Conservation (phyloP, 2,797 vertebrate genomes). For the Melanotaenia nigrans region DNA sequence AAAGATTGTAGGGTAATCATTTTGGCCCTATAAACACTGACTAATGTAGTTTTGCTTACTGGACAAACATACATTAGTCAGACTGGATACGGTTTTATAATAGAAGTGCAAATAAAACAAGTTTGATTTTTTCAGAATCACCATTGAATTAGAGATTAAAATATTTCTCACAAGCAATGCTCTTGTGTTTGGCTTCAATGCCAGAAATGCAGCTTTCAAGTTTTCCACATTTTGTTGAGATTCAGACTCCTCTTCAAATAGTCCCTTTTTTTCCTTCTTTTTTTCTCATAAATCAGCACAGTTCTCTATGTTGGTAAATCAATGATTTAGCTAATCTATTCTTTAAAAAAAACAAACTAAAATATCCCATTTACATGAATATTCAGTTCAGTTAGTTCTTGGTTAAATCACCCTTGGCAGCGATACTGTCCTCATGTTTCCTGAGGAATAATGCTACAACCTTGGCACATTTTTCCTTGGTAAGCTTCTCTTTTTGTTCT, state of each 20-base stretch:
- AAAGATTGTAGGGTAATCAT: conserved; percentile 61
- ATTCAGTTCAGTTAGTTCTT: neutral
- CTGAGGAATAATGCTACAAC: neutral
- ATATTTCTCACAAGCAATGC: conserved; percentile 17
- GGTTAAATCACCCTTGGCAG: neutral
- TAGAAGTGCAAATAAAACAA: conserved; percentile 29
- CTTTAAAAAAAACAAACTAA: neutral
- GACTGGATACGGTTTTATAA: conserved; percentile 47
- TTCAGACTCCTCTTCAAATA: neutral
- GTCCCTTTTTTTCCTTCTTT: neutral
- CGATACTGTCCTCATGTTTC: neutral
- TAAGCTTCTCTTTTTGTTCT: neutral
- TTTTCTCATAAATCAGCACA: neutral
- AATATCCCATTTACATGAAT: neutral
- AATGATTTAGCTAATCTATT: neutral
- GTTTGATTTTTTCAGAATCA: conserved; percentile 30
- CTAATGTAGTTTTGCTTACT: conserved; percentile 63
- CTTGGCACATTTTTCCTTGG: neutral
- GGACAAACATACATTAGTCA: conserved; percentile 70
- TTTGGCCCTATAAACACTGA: conserved; percentile 64
- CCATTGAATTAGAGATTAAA: conserved; percentile 16
- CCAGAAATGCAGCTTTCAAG: neutral
- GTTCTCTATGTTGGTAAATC: neutral
- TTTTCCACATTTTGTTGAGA: neutral
- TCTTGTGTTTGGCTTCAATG: neutral